These are phyloP conservation scores for Tanytarsus gracilentus DNA, from an alignment of 2,888 invertebrate species.

Conservation along the genomic window DNA sequence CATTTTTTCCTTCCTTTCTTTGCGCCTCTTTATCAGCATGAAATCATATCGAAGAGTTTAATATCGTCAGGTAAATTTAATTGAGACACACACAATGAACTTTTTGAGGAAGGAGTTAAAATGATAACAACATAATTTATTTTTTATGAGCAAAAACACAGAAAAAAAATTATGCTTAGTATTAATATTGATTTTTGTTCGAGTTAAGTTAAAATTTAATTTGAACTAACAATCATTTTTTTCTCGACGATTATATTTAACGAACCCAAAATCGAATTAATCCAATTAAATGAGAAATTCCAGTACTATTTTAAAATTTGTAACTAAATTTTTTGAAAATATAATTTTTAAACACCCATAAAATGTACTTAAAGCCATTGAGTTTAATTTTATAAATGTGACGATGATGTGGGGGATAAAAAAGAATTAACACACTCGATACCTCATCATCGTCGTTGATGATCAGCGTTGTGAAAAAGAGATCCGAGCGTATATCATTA, in stretches of 20 bases:
- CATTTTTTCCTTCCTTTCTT: too few relatives aligned
- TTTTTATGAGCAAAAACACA: background rate
- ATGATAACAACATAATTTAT: too few relatives aligned
- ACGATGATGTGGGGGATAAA: background rate
- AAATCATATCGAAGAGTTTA: too few relatives aligned
- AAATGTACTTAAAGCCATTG: constrained; percentile 3
- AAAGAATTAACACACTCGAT: background rate
- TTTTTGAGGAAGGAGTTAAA: too few relatives aligned
- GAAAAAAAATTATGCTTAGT: background rate
- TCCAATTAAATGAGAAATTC: background rate
- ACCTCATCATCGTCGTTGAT: too few relatives aligned
- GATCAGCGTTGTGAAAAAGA: too few relatives aligned
- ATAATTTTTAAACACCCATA: too few relatives aligned
- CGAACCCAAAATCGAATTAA: background rate
- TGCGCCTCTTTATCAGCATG: too few relatives aligned
- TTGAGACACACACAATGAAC: too few relatives aligned
- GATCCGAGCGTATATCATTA: too few relatives aligned
- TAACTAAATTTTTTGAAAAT: background rate
- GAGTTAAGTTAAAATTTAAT: background rate
- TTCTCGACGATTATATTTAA: background rate
- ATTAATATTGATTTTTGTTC: constrained; percentile 4
- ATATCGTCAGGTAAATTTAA: too few relatives aligned
- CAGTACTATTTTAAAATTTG: background rate
- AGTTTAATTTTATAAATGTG: background rate
- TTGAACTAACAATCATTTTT: background rate